A percentile compares a stretch with the other conserved stretches of the same genome.
These are phyloP conservation scores for Petroica traversi DNA, from an alignment of 2,113 vertebrate genomes.

Conservation along the genomic window DNA sequence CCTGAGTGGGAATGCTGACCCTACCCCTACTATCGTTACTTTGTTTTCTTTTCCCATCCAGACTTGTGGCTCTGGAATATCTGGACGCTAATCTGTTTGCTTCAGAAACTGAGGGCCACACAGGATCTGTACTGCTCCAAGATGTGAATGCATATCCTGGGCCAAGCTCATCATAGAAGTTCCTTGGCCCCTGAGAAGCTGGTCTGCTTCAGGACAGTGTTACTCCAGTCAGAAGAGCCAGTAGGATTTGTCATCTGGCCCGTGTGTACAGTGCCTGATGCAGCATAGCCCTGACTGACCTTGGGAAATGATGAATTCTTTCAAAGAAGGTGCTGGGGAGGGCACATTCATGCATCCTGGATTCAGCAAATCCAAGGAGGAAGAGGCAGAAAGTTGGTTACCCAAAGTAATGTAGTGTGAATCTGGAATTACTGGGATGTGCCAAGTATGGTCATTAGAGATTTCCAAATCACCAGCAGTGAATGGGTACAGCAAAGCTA, in stretches of 20 bases:
- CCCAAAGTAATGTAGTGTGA: neutral
- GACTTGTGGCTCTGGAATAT: neutral
- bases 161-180: neutral
- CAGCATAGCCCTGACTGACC: neutral
- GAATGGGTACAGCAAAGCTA: neutral
- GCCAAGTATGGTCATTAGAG: neutral
- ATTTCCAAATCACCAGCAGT: neutral
- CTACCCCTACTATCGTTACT: neutral
- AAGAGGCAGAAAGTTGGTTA: neutral
- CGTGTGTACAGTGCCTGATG: neutral
- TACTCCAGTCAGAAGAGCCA: neutral
- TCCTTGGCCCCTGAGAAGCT: neutral
- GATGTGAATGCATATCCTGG: neutral
- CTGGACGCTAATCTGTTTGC: neutral
- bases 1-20: neutral
- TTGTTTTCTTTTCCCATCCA: neutral
- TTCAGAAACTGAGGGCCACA: neutral
- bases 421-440: neutral
- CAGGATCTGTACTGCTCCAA: neutral
- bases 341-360: neutral
- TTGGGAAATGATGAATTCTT: neutral
- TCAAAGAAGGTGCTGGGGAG: neutral
- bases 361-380: neutral
- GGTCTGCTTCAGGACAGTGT: accelerated
- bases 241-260: neutral